phyloP scores from a whole-genome alignment of 2,888 invertebrate species.

The Gnatocerus cornutus region DNA sequence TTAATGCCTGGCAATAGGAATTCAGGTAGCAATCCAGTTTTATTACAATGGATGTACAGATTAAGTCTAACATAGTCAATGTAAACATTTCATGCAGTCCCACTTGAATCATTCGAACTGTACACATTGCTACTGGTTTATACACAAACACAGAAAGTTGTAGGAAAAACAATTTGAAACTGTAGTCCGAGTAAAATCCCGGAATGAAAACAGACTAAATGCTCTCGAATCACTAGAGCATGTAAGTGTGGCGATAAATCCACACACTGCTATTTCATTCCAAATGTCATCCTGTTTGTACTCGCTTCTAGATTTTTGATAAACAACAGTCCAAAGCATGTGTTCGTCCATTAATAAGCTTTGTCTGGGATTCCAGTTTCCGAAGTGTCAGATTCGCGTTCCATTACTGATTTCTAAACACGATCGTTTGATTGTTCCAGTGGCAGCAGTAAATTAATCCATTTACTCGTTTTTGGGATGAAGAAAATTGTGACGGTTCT shows the following conservation, averaged over 20 bases:
- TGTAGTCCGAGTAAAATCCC: neutral
- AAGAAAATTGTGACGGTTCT: no score
- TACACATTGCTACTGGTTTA: neutral
- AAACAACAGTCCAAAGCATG: neutral
- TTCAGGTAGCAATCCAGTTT: neutral
- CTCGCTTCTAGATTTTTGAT: slow-evolving; percentile 7
- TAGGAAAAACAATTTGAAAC: slow-evolving; percentile 1
- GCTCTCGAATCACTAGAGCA: slow-evolving; percentile 14
- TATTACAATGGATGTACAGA: neutral
- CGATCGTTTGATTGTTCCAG: slow-evolving; percentile 14
- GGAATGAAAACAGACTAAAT: slow-evolving; percentile 7
- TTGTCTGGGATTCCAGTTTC: neutral
- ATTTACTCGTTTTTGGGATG: slow-evolving; percentile 12
- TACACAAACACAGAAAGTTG: neutral
- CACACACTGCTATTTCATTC: slow-evolving; percentile 22
- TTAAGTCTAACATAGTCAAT: neutral
- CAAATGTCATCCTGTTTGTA: slow-evolving; percentile 9
- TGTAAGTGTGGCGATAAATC: slow-evolving; percentile 33
- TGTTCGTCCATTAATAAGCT: slow-evolving; percentile 8
- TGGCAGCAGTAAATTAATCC: slow-evolving; percentile 14
- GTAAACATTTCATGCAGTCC: neutral
- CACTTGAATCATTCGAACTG: neutral
- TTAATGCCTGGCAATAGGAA: no score
- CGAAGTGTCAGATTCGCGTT: neutral
- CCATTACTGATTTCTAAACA: neutral